Evolutionary conservation across 2,888 invertebrate species (phyloP).

Genomic region (Polydrusus cervinus): DNA sequence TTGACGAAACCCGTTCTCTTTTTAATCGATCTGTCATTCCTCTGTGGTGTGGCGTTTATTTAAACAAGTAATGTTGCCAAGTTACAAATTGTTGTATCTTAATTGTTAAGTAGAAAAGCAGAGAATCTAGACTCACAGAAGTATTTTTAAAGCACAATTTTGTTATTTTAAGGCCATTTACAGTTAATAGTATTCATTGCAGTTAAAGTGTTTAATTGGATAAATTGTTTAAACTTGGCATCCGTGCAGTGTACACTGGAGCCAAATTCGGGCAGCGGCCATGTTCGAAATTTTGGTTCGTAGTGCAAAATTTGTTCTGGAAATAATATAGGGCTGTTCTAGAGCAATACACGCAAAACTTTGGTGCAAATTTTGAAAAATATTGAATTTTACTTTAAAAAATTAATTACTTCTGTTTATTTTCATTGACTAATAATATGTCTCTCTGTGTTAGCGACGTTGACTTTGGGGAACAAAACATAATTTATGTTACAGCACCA

Average conservation of each 20-base stretch:
- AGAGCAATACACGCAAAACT: conserved; percentile 29
- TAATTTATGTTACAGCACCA: conserved; percentile 44
- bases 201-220: not conserved
- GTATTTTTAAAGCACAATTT: too few relatives aligned
- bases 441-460: conserved; percentile 20
- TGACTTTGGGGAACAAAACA: conserved; percentile 39
- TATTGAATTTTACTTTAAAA: not conserved
- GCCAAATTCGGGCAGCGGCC: conserved; percentile 16
- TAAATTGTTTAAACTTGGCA: conserved; percentile 5
- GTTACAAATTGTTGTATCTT: not conserved
- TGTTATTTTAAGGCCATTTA: too few relatives aligned
- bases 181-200: too few relatives aligned
- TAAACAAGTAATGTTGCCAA: conserved; percentile 4
- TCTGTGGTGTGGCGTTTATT: too few relatives aligned
- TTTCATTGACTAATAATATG: not conserved
- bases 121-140: not conserved
- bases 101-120: not conserved
- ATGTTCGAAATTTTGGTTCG: conserved; percentile 17
- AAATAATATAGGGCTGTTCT: conserved; percentile 3
- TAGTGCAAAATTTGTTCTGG: not conserved
- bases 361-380: not conserved
- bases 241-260: conserved; percentile 5
- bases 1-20: too few relatives aligned
- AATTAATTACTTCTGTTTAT: not conserved
- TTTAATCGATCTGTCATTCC: too few relatives aligned